A percentile compares a stretch with the other conserved stretches of the same genome.
Evolutionary conservation across 23 tunicate species (phyloP).

Genomic region (Ascidia mentula): DNA sequence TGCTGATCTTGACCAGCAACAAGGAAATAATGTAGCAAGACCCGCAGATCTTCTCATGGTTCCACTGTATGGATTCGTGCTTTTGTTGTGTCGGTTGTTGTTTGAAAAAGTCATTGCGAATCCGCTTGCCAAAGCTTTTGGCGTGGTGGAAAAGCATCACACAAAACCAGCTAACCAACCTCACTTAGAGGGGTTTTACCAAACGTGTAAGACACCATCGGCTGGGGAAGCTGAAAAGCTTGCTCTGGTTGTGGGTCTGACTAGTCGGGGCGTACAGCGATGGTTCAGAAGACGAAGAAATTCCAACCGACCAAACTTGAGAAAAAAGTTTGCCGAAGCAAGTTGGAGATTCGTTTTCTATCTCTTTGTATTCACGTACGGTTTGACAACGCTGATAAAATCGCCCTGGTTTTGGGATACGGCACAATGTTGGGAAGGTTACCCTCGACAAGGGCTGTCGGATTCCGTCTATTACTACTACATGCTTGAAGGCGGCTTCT

Average conservation of each 20-base stretch:
- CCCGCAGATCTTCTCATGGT: not conserved
- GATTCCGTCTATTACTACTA: constrained; percentile 71
- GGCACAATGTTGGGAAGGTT: constrained; percentile 79
- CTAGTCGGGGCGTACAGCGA: constrained; percentile 19
- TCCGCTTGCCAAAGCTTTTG: not conserved
- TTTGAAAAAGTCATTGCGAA: not conserved
- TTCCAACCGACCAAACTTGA: constrained; percentile 51
- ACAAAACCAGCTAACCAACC: not conserved
- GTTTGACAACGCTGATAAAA: constrained; percentile 41
- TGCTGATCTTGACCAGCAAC: not conserved
- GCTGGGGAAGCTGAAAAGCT: not conserved
- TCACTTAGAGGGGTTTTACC: not conserved
- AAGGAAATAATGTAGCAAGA: not conserved
- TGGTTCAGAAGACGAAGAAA: constrained; percentile 84
- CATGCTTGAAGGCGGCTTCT: constrained; percentile 96
- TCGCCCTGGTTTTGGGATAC: constrained; percentile 98
- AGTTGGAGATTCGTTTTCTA: constrained; percentile 88
- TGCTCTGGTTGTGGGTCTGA: constrained; percentile 38
- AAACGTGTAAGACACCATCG: not conserved
- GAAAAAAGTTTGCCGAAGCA: constrained; percentile 82
- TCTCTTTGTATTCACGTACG: constrained; percentile 60
- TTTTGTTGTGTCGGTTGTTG: not conserved
- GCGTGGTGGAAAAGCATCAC: not conserved
- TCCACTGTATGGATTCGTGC: not conserved
- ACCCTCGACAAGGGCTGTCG: constrained; percentile 71